phyloP scores from a whole-genome alignment of 2,113 vertebrate species.

The Chloropsis cyanopogon region DNA sequence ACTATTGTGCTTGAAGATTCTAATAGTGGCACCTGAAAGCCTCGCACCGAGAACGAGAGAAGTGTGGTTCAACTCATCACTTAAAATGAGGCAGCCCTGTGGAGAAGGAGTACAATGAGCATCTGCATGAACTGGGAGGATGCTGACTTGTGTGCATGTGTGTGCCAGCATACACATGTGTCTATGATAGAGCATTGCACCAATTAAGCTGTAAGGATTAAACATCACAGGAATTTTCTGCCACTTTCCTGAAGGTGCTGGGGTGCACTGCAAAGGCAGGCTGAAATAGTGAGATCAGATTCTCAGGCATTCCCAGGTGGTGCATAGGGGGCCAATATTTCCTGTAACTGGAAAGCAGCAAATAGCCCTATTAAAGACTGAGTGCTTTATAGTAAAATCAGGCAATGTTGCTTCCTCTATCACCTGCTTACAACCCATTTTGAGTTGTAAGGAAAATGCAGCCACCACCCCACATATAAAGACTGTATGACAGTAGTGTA shows the following conservation, averaged over 20 bases:
- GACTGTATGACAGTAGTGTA: background rate
- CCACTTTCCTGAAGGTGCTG: background rate
- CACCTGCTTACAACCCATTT: background rate
- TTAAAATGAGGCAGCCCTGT: constrained; percentile 93
- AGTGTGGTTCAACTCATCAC: constrained; percentile 92
- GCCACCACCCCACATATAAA: background rate
- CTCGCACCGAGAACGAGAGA: constrained; percentile 90
- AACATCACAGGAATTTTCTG: background rate
- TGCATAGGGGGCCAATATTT: background rate
- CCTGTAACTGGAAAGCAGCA: background rate
- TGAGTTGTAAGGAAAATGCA: background rate
- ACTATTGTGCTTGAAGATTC: constrained; percentile 95
- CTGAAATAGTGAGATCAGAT: background rate
- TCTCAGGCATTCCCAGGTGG: background rate
- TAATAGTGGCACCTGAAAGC: constrained; percentile 88
- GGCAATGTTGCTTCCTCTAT: background rate
- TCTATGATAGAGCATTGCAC: background rate
- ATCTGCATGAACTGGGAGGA: background rate
- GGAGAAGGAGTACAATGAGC: constrained; percentile 18
- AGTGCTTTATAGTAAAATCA: background rate
- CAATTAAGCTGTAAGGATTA: background rate
- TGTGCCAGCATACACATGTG: rapidly evolving
- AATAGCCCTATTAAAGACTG: background rate
- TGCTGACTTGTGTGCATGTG: background rate
- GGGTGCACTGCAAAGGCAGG: background rate